A percentile compares a stretch with the other conserved stretches of the same genome.
Evolutionary conservation across 2,888 invertebrate genomes (phyloP).

Genomic region (Neocrepidodera transversa): DNA sequence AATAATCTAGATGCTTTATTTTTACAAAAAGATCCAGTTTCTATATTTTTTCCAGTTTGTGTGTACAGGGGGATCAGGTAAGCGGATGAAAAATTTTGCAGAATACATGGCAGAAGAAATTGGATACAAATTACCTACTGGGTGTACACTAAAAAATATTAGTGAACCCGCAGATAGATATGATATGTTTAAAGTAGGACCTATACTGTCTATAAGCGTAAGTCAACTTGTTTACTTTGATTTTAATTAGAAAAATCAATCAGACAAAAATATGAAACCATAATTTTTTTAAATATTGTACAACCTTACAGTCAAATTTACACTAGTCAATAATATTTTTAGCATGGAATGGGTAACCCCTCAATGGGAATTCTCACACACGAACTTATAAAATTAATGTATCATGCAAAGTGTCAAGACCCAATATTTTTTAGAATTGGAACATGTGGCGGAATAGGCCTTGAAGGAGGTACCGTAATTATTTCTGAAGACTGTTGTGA

Average conservation of each 20-base stretch:
- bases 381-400: constrained; percentile 96
- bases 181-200: constrained; percentile 96
- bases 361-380: constrained; percentile 95
- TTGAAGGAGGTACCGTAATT: constrained; percentile 92
- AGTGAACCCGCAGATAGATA: constrained; percentile 91
- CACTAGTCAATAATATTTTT: too few relatives aligned
- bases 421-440: constrained; percentile 93
- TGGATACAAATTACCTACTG: constrained; percentile 86
- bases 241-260: too few relatives aligned
- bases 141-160: constrained; percentile 86
- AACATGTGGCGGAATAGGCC: constrained; percentile 93
- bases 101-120: constrained; percentile 89
- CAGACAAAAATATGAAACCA: too few relatives aligned
- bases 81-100: constrained; percentile 92
- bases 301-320: too few relatives aligned
- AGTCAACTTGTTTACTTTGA: too few relatives aligned
- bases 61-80: constrained; percentile 95
- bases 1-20: too few relatives aligned
- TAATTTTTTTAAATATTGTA: too few relatives aligned
- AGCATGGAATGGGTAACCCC: constrained; percentile 99
- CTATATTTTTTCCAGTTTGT: constrained; percentile 87
- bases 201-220: constrained; percentile 83
- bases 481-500: constrained; percentile 93
- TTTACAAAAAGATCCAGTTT: too few relatives aligned
- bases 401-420: constrained; percentile 85